A percentile compares a stretch with the other conserved stretches of the same genome.
Evolutionary conservation across 2,797 vertebrate species (phyloP).

Genomic region (Schizopygopsis pylzovi): DNA sequence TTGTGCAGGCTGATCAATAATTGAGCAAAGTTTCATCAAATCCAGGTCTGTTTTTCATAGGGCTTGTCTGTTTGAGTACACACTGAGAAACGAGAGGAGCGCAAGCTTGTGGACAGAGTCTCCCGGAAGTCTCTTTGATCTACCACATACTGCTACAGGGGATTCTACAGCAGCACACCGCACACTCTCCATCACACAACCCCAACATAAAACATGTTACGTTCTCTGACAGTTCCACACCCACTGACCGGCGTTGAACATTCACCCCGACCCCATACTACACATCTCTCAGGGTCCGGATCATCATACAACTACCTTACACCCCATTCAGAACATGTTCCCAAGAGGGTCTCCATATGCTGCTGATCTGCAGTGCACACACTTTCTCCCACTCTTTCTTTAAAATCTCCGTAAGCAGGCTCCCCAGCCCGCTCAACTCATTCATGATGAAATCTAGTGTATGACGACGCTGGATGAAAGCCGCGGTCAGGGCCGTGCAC

Average conservation of each 20-base stretch:
- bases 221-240: slow-evolving; percentile 3
- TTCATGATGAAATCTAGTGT: slow-evolving; percentile 68
- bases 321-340: background rate
- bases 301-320: slow-evolving; percentile 4
- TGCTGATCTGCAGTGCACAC: background rate
- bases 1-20: slow-evolving; percentile 74
- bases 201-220: slow-evolving; percentile 32
- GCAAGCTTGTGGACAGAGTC: slow-evolving; percentile 52
- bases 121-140: slow-evolving; percentile 61
- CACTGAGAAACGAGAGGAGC: slow-evolving; percentile 53
- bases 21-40: slow-evolving; percentile 75
- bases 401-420: background rate
- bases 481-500: background rate
- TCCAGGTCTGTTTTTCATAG: slow-evolving; percentile 70
- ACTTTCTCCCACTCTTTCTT: background rate
- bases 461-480: slow-evolving; percentile 59
- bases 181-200: slow-evolving; percentile 11
- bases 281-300: background rate
- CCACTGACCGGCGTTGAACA: background rate
- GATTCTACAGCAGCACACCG: slow-evolving; percentile 36
- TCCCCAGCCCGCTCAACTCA: slow-evolving; percentile 59
- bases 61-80: slow-evolving; percentile 62
- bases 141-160: slow-evolving; percentile 54
- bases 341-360: slow-evolving; percentile 1
- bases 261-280: background rate